Evolutionary conservation across 2,113 vertebrate species (phyloP).

Genomic region (Rhipidura dahli): DNA sequence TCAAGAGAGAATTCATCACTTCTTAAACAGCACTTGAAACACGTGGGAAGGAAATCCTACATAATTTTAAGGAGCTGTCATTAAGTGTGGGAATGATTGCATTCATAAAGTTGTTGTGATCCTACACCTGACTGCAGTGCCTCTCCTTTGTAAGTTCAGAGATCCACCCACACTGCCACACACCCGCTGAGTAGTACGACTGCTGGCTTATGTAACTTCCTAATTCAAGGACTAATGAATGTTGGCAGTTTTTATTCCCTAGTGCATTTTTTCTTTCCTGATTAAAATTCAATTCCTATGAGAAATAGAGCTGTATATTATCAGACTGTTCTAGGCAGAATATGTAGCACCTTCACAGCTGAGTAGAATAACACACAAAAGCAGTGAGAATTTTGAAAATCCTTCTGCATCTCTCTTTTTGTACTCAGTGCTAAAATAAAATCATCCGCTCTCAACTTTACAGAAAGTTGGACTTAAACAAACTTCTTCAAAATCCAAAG

Average conservation of each 20-base stretch:
- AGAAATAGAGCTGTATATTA: neutral
- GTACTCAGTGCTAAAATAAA: neutral
- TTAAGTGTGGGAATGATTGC: neutral
- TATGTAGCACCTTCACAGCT: neutral
- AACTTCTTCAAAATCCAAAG: neutral
- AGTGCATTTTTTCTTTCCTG: neutral
- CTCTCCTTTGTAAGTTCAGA: neutral
- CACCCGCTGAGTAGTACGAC: neutral
- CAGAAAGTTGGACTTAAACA: neutral
- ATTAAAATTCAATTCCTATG: neutral
- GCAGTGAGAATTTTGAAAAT: neutral
- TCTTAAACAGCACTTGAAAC: neutral
- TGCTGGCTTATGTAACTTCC: neutral
- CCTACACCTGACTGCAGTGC: neutral
- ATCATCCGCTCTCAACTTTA: neutral
- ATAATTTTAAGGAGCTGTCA: neutral
- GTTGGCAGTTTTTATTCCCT: neutral
- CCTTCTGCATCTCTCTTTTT: neutral
- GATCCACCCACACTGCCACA: neutral
- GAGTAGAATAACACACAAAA: neutral
- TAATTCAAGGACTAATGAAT: neutral
- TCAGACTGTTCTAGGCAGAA: neutral
- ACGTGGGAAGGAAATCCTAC: neutral
- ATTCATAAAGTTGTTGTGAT: neutral
- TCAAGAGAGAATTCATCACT: neutral